Conservation (phyloP, 2,113 vertebrate species). For the Panthera leo region DNA sequence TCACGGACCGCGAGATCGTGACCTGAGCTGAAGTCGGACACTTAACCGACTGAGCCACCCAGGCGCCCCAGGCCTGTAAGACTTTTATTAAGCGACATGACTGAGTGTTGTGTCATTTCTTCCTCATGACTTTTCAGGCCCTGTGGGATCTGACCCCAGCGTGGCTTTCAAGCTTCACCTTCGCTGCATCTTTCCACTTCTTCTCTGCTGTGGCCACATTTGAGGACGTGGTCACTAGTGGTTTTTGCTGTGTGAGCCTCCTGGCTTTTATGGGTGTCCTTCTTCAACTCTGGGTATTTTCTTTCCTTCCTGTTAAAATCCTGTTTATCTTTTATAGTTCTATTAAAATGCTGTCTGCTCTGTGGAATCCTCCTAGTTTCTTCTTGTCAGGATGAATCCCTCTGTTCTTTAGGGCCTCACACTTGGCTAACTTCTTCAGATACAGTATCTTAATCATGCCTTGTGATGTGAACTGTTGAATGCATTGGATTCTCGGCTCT, state of each 20-base stretch:
- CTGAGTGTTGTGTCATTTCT: background rate
- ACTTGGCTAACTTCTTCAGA: background rate
- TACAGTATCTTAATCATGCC: background rate
- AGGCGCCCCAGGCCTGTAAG: background rate
- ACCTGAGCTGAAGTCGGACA: too few relatives aligned
- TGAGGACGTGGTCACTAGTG: background rate
- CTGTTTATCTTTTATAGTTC: background rate
- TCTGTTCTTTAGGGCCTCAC: background rate
- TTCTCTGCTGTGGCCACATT: background rate
- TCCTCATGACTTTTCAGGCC: background rate
- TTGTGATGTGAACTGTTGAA: background rate
- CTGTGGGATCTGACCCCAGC: fast-evolving
- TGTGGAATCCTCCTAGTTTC: background rate
- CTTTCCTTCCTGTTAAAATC: background rate
- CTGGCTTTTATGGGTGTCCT: background rate
- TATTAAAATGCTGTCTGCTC: background rate
- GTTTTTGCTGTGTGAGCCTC: background rate
- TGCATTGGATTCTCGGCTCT: background rate
- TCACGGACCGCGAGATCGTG: too few relatives aligned
- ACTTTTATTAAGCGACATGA: background rate
- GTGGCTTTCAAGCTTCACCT: background rate
- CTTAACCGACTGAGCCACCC: too few relatives aligned
- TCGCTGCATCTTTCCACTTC: background rate
- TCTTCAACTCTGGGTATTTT: background rate
- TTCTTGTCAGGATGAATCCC: background rate